These are phyloP conservation scores for Atlantisia rogersi DNA, from an alignment of 2,113 vertebrate genomes.

Conservation along the genomic window DNA sequence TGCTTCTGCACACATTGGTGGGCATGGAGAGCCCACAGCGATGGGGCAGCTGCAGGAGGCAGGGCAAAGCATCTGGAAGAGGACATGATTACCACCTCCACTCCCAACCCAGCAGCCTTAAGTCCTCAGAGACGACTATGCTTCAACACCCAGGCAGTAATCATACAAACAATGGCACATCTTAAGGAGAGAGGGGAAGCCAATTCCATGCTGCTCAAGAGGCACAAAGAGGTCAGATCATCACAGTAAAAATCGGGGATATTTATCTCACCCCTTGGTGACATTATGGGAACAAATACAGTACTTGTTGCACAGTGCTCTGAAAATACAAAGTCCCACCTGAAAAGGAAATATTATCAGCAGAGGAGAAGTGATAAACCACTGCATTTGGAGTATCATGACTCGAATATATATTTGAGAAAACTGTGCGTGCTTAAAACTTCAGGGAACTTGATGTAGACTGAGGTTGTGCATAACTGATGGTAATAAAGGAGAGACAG, in stretches of 20 bases:
- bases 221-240: not conserved
- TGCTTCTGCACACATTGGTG: not conserved
- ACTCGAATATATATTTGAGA: not conserved
- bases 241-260: not conserved
- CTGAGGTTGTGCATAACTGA: not conserved
- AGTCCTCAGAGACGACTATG: not conserved
- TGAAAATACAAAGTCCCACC: not conserved
- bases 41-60: not conserved
- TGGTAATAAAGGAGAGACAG: not conserved
- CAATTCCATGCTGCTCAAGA: not conserved
- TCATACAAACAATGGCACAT: not conserved
- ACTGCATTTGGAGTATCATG: not conserved
- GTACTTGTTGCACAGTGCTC: not conserved
- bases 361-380: not conserved
- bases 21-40: accelerated
- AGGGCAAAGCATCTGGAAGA: not conserved
- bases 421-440: not conserved
- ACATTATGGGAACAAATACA: not conserved
- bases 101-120: not conserved
- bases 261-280: not conserved
- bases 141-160: not conserved
- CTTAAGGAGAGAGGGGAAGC: not conserved
- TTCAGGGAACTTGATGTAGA: not conserved
- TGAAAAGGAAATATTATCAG: not conserved
- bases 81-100: accelerated